Evolutionary conservation across 2,113 vertebrate genomes (phyloP).

Genomic region (Geococcyx californianus): DNA sequence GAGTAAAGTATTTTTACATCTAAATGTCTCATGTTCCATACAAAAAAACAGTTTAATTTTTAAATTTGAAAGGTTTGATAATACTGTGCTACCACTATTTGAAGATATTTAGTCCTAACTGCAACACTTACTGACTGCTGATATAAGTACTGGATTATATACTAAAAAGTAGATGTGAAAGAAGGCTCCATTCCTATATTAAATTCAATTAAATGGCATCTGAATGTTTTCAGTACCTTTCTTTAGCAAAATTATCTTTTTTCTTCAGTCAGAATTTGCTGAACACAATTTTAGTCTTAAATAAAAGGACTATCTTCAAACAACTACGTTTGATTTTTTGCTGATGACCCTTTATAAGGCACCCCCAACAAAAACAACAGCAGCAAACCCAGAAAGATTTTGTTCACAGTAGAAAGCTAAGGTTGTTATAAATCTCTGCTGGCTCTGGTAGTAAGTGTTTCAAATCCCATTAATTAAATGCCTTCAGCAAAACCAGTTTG

Average conservation of each 20-base stretch:
- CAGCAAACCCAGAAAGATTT: not conserved
- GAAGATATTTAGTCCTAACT: not conserved
- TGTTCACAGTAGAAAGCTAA: not conserved
- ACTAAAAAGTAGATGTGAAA: not conserved
- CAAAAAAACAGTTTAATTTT: not conserved
- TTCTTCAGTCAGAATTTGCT: not conserved
- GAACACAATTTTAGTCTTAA: not conserved
- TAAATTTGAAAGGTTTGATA: not conserved
- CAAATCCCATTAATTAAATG: constrained; percentile 26
- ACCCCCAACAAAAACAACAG: not conserved
- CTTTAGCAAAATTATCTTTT: not conserved
- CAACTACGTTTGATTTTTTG: not conserved
- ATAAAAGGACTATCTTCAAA: not conserved
- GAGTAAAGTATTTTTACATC: not conserved
- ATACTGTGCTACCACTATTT: not conserved
- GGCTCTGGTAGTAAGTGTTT: not conserved
- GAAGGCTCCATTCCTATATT: not conserved
- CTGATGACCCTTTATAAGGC: not conserved
- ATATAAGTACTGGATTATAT: not conserved
- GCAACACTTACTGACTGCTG: not conserved
- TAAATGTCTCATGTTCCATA: not conserved
- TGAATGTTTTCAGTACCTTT: not conserved
- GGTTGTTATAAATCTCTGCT: not conserved
- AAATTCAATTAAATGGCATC: not conserved
- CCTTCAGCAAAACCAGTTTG: constrained; percentile 14